phyloP scores from a whole-genome alignment of 2,888 invertebrate genomes.

The Sycophila texana region DNA sequence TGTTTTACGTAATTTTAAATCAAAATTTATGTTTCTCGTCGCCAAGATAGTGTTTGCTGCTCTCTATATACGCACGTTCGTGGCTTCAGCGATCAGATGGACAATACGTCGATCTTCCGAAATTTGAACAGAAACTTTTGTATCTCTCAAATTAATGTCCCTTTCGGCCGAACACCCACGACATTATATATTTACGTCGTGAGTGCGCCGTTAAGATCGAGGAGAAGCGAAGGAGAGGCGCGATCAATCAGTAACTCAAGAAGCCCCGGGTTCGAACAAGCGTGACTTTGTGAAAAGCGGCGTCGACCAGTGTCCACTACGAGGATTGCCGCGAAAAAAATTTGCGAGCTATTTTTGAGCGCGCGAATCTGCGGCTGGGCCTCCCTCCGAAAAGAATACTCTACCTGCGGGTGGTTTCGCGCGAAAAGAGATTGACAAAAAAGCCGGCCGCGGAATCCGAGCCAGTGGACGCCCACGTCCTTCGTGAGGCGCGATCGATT shows the following conservation, averaged over 20 bases:
- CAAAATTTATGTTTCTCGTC: no score
- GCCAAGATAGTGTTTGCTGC: no score
- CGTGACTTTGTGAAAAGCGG: neutral
- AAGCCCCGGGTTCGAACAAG: neutral
- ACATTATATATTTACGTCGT: no score
- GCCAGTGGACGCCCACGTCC: conserved; percentile 12
- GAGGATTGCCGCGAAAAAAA: conserved; percentile 1
- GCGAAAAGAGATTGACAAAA: conserved; percentile 34
- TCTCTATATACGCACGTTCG: no score
- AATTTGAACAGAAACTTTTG: neutral
- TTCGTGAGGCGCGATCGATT: neutral
- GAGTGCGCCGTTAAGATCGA: no score
- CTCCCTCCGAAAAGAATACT: conserved; percentile 28
- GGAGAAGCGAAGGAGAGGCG: neutral
- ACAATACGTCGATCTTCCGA: no score
- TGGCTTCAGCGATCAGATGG: no score
- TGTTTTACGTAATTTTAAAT: no score
- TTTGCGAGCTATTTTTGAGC: conserved; percentile 10
- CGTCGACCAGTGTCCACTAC: neutral
- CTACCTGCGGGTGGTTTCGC: neutral
- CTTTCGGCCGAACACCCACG: no score
- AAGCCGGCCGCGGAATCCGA: conserved; percentile 4
- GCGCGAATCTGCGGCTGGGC: neutral
- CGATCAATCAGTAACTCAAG: conserved; percentile 47
- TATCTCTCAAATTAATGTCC: no score